Percentiles rank a stretch among this genome's conserved stretches.
Evolutionary conservation across 2,113 vertebrate species (phyloP).

Genomic region (Micromys minutus): DNA sequence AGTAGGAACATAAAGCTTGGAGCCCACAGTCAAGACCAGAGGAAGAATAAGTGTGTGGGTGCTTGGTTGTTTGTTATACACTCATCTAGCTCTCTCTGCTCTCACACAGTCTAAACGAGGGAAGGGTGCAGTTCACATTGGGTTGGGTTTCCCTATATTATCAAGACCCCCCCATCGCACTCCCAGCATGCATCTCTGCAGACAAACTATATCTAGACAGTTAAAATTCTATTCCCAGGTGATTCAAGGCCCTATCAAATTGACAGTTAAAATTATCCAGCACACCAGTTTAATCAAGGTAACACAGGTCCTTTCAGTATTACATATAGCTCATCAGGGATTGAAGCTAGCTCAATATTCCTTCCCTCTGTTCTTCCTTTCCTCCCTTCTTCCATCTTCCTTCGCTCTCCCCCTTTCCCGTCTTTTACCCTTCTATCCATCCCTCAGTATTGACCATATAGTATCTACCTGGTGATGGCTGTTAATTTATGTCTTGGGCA

Average conservation of each 20-base stretch:
- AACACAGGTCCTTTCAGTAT: not conserved
- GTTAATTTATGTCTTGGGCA: not conserved
- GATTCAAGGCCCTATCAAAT: not conserved
- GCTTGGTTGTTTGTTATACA: not conserved
- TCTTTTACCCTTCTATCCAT: not conserved
- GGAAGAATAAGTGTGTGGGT: not conserved
- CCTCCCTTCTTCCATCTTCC: not conserved
- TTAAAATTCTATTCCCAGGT: not conserved
- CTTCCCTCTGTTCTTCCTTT: not conserved
- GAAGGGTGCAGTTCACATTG: not conserved
- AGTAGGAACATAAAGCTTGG: not conserved
- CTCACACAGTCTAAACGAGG: not conserved
- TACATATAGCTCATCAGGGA: not conserved
- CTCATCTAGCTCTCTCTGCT: not conserved
- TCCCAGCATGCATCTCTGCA: too few species aligned
- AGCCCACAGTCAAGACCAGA: too few species aligned
- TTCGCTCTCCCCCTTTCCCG: too few species aligned
- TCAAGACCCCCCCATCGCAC: not conserved
- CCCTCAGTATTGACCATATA: not conserved
- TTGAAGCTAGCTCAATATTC: not conserved
- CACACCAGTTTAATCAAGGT: not conserved
- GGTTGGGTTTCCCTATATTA: too few species aligned
- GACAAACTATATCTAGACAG: not conserved
- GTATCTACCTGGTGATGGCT: fast-evolving
- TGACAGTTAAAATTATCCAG: not conserved